These are phyloP conservation scores for Glareola pratincola DNA, from an alignment of 2,113 vertebrate genomes.

Conservation along the genomic window DNA sequence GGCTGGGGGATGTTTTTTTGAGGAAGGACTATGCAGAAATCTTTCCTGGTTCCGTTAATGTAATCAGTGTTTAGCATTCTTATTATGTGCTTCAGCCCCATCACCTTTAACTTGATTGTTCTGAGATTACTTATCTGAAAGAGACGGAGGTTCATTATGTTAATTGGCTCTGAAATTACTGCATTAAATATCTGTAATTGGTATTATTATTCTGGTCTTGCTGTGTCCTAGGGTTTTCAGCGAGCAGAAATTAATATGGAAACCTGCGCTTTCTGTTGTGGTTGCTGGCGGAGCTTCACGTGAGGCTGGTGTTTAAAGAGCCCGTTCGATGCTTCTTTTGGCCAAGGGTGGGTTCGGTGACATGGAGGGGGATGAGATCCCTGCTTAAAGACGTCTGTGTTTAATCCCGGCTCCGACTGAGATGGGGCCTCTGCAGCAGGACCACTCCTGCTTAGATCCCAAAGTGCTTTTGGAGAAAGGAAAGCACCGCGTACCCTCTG, in stretches of 20 bases:
- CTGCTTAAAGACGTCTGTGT: background rate
- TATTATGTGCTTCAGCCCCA: background rate
- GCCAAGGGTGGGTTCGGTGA: background rate
- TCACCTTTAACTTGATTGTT: background rate
- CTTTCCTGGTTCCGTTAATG: background rate
- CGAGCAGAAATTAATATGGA: background rate
- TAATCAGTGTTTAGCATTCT: background rate
- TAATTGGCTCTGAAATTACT: slow-evolving; percentile 42
- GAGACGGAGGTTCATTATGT: background rate
- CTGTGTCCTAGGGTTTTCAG: background rate
- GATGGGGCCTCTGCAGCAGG: background rate
- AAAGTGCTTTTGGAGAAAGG: background rate
- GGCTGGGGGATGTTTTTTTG: background rate
- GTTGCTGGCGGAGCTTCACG: background rate
- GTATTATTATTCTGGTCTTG: background rate
- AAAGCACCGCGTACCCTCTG: fast-evolving
- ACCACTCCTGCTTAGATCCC: background rate
- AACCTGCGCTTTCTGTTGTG: background rate
- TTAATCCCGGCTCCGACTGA: fast-evolving
- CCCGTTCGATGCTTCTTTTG: background rate
- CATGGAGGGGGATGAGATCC: background rate
- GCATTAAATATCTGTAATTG: slow-evolving; percentile 23
- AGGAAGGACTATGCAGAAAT: background rate
- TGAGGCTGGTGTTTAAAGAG: background rate
- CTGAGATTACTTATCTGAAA: background rate